Conservation (phyloP, 2,113 vertebrate species). For the Tauraco erythrolophus region DNA sequence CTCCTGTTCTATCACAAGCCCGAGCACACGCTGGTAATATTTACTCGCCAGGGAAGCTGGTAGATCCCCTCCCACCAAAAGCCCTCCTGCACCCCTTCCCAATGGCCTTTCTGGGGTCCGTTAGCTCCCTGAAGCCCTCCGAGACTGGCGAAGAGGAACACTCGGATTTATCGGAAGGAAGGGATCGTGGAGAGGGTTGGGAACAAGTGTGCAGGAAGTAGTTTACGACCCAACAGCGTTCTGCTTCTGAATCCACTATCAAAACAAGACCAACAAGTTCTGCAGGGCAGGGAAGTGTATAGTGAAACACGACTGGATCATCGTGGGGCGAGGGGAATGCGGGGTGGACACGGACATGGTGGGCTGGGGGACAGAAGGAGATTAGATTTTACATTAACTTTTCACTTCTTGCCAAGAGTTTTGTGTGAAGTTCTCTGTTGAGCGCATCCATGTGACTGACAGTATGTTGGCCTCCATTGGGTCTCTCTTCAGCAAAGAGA, state of each 20-base stretch:
- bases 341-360: rapidly evolving
- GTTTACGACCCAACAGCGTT: rapidly evolving
- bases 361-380: neutral
- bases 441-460: neutral
- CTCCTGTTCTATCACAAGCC: neutral
- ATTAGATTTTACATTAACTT: neutral
- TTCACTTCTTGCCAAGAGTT: neutral
- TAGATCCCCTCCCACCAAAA: neutral
- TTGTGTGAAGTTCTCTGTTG: neutral
- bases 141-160: neutral
- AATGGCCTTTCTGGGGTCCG: neutral
- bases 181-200: neutral
- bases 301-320: neutral
- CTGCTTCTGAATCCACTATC: neutral
- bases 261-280: neutral
- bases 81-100: neutral
- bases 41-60: neutral
- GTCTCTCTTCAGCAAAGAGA: neutral
- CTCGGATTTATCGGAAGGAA: neutral
- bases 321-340: rapidly evolving
- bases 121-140: neutral
- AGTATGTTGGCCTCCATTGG: neutral
- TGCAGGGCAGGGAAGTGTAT: neutral
- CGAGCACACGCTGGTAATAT: neutral
- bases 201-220: neutral